Evolutionary conservation across 2,888 invertebrate genomes (phyloP).

Genomic region (Lobophora halterata): DNA sequence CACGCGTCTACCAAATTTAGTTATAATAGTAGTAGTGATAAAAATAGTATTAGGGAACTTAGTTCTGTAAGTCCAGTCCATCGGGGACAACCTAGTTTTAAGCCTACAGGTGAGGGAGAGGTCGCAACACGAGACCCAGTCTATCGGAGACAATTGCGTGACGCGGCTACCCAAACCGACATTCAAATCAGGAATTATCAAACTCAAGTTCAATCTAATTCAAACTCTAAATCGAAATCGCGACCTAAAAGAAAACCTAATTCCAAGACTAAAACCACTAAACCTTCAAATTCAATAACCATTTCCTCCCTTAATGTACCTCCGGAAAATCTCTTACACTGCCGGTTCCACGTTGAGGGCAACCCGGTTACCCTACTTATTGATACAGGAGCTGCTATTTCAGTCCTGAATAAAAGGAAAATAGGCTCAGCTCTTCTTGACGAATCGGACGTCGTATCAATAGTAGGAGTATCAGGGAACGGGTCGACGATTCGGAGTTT

Average conservation of each 20-base stretch:
- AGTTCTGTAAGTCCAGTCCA: conserved; percentile 6
- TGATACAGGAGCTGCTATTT: conserved; percentile 36
- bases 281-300: conserved; percentile 17
- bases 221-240: conserved; percentile 17
- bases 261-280: conserved; percentile 12
- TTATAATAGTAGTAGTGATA: too few relatives aligned
- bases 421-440: conserved; percentile 26
- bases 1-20: neutral
- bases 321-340: conserved; percentile 35
- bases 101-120: neutral
- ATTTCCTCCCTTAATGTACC: conserved; percentile 36
- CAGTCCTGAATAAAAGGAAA: conserved; percentile 28
- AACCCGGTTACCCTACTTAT: conserved; percentile 29
- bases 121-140: conserved; percentile 2
- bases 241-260: conserved; percentile 23
- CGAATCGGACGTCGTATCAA: conserved; percentile 28
- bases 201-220: too few relatives aligned
- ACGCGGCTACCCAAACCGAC: neutral
- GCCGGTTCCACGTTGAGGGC: conserved; percentile 31
- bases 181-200: too few relatives aligned
- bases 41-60: neutral
- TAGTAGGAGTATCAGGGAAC: conserved; percentile 33
- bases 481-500: conserved; percentile 25
- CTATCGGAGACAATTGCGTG: conserved; percentile 11
- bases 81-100: conserved; percentile 6